Conservation (phyloP, 1,140 invertebrate genomes). For the Drosophila sturtevanti region DNA sequence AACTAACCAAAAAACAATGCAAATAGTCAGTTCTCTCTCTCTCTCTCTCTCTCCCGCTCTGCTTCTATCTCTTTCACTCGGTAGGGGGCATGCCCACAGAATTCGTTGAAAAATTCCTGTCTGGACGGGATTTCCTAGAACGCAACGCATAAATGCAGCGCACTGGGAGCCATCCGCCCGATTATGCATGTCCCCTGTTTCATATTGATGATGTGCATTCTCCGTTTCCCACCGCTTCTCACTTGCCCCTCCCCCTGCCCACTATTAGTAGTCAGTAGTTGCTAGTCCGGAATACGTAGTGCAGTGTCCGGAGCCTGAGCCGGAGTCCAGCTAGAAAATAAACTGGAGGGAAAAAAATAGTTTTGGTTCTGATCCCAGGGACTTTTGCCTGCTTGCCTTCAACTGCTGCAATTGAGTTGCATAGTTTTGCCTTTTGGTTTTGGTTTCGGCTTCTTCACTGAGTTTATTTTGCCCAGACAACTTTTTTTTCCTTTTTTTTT, state of each 20-base stretch:
- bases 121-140: constrained; percentile 72
- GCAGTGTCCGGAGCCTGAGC: not conserved
- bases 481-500: constrained; percentile 11
- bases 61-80: not conserved
- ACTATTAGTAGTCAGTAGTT: no score
- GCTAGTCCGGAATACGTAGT: not conserved
- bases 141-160: constrained; percentile 66
- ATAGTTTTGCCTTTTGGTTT: constrained; percentile 62
- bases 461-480: constrained; percentile 54
- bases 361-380: constrained; percentile 27
- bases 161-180: constrained; percentile 65
- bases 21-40: not conserved
- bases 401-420: constrained; percentile 48
- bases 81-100: not conserved
- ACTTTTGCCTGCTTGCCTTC: not conserved
- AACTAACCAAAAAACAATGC: constrained; percentile 22
- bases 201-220: constrained; percentile 67
- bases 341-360: constrained; percentile 61
- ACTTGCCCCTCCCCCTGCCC: not conserved
- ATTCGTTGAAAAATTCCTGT: constrained; percentile 66
- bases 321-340: constrained; percentile 49
- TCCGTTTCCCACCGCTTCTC: not conserved
- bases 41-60: not conserved
- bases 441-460: constrained; percentile 38
- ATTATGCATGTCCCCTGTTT: constrained; percentile 74